Evolutionary conservation across 2,113 vertebrate species (phyloP).

Genomic region (Chaetodon auriga): DNA sequence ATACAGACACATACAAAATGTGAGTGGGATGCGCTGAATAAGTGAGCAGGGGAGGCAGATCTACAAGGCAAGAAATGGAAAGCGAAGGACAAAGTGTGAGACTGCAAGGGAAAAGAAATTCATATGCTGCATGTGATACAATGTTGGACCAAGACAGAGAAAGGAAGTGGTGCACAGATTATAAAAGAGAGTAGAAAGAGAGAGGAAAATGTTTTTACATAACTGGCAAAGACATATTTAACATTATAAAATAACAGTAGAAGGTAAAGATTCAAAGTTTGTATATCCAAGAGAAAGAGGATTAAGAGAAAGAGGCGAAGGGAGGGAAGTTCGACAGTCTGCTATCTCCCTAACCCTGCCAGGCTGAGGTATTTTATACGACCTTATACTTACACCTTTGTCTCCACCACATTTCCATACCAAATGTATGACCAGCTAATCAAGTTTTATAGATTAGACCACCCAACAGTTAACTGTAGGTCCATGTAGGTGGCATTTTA

Average conservation of each 20-base stretch:
- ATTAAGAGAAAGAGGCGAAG: neutral
- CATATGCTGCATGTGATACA: neutral
- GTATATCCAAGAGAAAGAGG: neutral
- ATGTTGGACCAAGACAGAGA: neutral
- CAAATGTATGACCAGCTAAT: no score
- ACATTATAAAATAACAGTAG: neutral
- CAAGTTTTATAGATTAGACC: no score
- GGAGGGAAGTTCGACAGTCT: neutral
- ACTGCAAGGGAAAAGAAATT: neutral
- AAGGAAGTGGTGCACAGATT: neutral
- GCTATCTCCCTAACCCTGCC: neutral
- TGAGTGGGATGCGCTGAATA: slow-evolving; percentile 26
- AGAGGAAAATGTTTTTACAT: neutral
- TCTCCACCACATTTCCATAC: no score
- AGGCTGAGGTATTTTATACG: no score
- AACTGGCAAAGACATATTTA: neutral
- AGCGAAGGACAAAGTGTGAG: neutral
- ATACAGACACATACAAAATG: slow-evolving; percentile 27
- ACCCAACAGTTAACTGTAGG: no score
- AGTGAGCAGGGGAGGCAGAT: slow-evolving; percentile 10
- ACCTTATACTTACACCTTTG: no score
- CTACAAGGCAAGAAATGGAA: slow-evolving; percentile 11
- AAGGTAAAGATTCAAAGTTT: neutral
- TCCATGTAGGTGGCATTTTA: no score
- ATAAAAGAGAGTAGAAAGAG: neutral